Conservation (phyloP, 2,113 vertebrate species). For the Vimba vimba region DNA sequence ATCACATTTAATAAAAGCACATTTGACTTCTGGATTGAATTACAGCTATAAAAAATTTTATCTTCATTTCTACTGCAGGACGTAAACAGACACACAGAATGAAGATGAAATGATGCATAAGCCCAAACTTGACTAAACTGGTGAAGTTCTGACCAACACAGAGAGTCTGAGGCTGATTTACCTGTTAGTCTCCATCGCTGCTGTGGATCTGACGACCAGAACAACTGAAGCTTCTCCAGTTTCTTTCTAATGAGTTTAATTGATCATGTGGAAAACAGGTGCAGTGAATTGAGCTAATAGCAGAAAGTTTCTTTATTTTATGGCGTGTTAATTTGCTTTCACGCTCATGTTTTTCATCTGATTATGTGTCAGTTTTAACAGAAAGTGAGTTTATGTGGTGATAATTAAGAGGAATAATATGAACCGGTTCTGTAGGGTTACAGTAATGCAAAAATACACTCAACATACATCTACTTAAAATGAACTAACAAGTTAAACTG, state of each 20-base stretch:
- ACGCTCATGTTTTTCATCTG: neutral
- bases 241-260: neutral
- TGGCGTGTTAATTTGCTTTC: neutral
- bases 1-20: no score
- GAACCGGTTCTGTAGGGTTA: no score
- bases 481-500: neutral
- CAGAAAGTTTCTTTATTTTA: no score
- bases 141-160: neutral
- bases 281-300: neutral
- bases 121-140: neutral
- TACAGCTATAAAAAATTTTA: neutral
- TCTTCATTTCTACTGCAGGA: neutral
- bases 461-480: neutral
- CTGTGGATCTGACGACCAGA: neutral
- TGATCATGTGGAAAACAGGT: neutral
- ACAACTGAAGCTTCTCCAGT: neutral
- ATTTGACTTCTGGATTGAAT: no score
- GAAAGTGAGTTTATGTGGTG: neutral
- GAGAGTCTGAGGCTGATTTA: neutral
- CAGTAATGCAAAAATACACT: neutral
- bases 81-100: neutral
- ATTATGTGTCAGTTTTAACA: neutral
- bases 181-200: neutral
- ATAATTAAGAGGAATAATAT: neutral
- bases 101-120: neutral